Conservation (phyloP, 2,888 invertebrate species). For the Mechanitis messenoides region DNA sequence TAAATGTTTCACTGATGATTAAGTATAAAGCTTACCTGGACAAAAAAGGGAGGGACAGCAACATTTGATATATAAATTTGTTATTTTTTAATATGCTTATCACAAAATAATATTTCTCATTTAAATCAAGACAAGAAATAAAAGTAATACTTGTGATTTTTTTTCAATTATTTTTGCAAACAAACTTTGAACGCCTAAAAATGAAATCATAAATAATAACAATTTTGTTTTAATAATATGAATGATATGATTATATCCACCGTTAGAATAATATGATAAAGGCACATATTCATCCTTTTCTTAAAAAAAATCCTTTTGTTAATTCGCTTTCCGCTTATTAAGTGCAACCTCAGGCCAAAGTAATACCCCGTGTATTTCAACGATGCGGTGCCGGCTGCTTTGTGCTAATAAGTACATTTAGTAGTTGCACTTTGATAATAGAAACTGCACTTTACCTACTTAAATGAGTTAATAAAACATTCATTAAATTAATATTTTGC, state of each 20-base stretch:
- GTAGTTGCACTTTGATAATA: constrained; percentile 25
- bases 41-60: not conserved
- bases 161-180: too few species aligned
- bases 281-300: not conserved
- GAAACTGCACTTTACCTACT: constrained; percentile 3
- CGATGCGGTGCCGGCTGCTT: constrained; percentile 44
- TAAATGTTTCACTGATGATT: constrained; percentile 43
- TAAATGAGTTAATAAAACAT: not conserved
- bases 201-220: too few species aligned
- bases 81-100: too few species aligned
- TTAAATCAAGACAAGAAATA: too few species aligned
- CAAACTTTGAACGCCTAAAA: too few species aligned
- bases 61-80: too few species aligned
- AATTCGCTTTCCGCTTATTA: constrained; percentile 17
- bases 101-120: too few species aligned
- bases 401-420: constrained; percentile 33
- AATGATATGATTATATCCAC: not conserved
- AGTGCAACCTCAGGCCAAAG: constrained; percentile 39
- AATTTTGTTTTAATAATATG: too few species aligned
- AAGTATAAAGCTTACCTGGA: constrained; percentile 29
- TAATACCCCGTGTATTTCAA: constrained; percentile 46
- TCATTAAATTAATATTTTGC: not conserved
- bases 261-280: not conserved
- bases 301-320: not conserved
- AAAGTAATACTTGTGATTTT: too few species aligned